Percentiles rank a stretch among this genome's conserved stretches.
phyloP scores from a whole-genome alignment of 2,888 invertebrate species.

The Cosmopolites sordidus region DNA sequence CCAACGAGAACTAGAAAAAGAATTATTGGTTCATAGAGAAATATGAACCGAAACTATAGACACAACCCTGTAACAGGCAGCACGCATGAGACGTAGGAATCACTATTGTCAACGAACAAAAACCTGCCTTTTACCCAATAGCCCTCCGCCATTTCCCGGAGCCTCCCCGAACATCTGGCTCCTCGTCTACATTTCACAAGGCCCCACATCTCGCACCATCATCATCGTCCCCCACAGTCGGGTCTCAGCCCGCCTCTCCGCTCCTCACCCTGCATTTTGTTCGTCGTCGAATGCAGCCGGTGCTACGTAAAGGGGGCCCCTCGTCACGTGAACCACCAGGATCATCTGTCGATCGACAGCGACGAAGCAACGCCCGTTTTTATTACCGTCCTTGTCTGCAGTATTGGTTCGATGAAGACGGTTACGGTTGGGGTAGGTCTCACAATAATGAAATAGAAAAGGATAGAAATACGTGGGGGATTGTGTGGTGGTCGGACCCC shows the following conservation, averaged over 20 bases:
- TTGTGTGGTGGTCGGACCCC: constrained; percentile 10
- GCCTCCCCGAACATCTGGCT: background rate
- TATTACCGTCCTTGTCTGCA: constrained; percentile 9
- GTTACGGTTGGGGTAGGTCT: too few species aligned
- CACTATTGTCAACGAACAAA: background rate
- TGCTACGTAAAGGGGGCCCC: constrained; percentile 34
- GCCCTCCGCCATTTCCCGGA: background rate
- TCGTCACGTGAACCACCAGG: constrained; percentile 24
- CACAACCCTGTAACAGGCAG: too few species aligned
- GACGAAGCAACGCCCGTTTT: constrained; percentile 21
- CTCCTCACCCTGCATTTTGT: constrained; percentile 41
- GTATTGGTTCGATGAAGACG: background rate
- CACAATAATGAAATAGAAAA: too few species aligned
- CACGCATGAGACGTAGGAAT: too few species aligned
- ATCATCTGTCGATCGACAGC: constrained; percentile 20
- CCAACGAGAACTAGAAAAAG: too few species aligned
- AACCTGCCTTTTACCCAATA: background rate
- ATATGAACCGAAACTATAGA: too few species aligned
- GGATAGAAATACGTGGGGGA: background rate
- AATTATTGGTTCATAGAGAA: too few species aligned
- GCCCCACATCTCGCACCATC: constrained; percentile 1
- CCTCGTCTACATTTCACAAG: background rate
- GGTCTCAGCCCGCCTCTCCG: constrained; percentile 5
- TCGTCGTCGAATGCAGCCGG: constrained; percentile 48
- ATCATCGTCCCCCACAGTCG: background rate